A percentile compares a stretch with the other conserved stretches of the same genome.
phyloP scores from a whole-genome alignment of 2,888 invertebrate genomes.

The Escarpia spicata region DNA sequence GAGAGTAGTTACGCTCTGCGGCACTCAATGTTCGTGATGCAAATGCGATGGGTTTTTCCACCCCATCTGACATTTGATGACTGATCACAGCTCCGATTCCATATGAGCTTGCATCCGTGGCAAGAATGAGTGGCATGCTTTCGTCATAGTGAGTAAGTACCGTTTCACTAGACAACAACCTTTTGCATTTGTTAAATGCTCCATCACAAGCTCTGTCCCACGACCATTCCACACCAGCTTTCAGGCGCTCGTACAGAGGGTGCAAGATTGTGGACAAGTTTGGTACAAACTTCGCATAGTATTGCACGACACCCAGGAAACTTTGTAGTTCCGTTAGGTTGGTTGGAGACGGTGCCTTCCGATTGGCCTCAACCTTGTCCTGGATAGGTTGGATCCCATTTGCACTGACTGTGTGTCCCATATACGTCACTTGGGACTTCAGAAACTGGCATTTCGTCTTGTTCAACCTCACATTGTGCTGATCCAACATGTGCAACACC shows the following conservation, averaged over 20 bases:
- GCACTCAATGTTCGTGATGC: too few species aligned
- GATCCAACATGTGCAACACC: too few species aligned
- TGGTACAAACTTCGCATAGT: conserved; percentile 34
- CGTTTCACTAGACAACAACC: background rate
- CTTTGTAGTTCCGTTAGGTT: conserved; percentile 36
- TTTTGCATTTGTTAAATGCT: background rate
- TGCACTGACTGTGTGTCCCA: background rate
- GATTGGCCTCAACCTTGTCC: conserved; percentile 33
- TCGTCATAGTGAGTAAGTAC: background rate
- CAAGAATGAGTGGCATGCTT: background rate
- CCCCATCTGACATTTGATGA: background rate
- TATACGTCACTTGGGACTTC: too few species aligned
- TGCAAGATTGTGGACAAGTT: conserved; percentile 30
- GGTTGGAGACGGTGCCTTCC: conserved; percentile 33
- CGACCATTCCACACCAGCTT: too few species aligned
- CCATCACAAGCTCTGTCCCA: too few species aligned
- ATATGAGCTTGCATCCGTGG: background rate
- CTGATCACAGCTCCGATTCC: background rate
- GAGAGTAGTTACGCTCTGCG: background rate
- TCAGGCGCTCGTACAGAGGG: too few species aligned
- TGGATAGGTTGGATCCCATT: conserved; percentile 35
- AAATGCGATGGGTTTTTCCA: background rate
- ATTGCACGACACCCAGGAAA: conserved; percentile 38
- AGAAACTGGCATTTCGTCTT: too few species aligned
- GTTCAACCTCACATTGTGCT: too few species aligned